Conservation (phyloP, 2,888 invertebrate genomes). For the Phrixothrix hirtus region DNA sequence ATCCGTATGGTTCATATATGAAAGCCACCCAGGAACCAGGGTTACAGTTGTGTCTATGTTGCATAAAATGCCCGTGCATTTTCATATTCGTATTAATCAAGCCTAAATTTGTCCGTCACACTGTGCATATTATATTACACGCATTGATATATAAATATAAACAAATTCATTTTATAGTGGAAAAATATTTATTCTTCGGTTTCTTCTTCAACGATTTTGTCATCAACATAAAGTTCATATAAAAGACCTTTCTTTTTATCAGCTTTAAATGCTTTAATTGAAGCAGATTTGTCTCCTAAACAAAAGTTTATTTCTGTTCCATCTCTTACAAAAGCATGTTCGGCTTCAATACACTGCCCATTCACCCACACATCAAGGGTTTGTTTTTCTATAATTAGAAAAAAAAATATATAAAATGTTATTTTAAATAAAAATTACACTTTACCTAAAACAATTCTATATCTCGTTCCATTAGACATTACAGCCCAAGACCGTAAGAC, state of each 20-base stretch:
- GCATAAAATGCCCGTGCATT: too few relatives aligned
- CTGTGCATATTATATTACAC: too few relatives aligned
- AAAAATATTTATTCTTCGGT: too few relatives aligned
- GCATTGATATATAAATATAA: too few relatives aligned
- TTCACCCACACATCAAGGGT: conserved; percentile 77
- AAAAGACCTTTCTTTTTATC: conserved; percentile 56
- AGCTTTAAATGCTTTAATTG: conserved; percentile 58
- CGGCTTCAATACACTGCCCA: conserved; percentile 68
- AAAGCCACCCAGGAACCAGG: too few relatives aligned
- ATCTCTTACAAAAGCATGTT: conserved; percentile 81
- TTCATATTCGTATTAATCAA: neutral
- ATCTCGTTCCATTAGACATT: conserved; percentile 59
- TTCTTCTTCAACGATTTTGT: conserved; percentile 47
- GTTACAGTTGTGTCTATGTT: too few relatives aligned
- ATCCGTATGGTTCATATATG: too few relatives aligned
- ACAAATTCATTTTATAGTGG: too few relatives aligned
- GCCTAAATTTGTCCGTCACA: neutral
- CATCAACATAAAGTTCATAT: conserved; percentile 49
- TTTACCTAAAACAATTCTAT: conserved; percentile 74
- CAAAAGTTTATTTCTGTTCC: conserved; percentile 84
- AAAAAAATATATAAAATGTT: too few relatives aligned
- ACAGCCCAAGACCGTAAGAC: conserved; percentile 76
- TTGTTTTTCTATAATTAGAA: conserved; percentile 68
- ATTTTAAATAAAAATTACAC: neutral
- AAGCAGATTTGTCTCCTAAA: conserved; percentile 58